These are phyloP conservation scores for Brachirus orientalis DNA, from an alignment of 2,113 vertebrate genomes.

Conservation along the genomic window DNA sequence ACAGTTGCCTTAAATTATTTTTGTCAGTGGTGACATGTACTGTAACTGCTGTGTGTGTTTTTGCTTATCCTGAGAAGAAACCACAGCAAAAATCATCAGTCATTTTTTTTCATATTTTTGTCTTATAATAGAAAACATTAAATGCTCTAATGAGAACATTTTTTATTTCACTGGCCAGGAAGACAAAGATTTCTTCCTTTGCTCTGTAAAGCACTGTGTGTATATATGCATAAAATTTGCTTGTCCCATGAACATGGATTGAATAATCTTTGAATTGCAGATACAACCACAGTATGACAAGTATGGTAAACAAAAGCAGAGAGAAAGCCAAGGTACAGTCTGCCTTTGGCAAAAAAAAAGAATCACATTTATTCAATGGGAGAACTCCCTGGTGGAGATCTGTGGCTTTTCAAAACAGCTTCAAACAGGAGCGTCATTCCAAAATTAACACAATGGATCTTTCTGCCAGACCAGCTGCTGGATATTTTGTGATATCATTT, in stretches of 20 bases:
- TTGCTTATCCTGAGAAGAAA: too few relatives aligned
- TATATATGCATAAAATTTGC: not conserved
- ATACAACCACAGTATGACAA: not conserved
- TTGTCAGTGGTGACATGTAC: too few relatives aligned
- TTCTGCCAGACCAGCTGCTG: constrained; percentile 40
- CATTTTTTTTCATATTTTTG: too few relatives aligned
- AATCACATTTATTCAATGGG: constrained; percentile 28
- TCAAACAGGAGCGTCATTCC: constrained; percentile 51
- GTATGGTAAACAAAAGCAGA: constrained; percentile 13
- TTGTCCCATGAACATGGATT: not conserved
- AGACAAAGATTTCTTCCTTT: not conserved
- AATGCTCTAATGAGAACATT: not conserved
- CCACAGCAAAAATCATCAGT: too few relatives aligned
- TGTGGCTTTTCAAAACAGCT: constrained; percentile 44
- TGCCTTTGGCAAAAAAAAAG: constrained; percentile 3
- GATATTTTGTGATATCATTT: constrained; percentile 45
- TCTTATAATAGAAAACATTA: not conserved
- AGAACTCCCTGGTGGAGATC: constrained; percentile 21
- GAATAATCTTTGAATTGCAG: not conserved
- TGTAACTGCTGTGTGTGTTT: too few relatives aligned
- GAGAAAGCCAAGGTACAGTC: constrained; percentile 16
- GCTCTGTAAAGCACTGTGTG: not conserved
- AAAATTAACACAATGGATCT: constrained; percentile 55
- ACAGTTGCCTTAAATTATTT: too few relatives aligned
- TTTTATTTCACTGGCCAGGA: not conserved